Evolutionary conservation across 2,888 invertebrate species (phyloP).

Genomic region (Melikaiella ostensackeni): DNA sequence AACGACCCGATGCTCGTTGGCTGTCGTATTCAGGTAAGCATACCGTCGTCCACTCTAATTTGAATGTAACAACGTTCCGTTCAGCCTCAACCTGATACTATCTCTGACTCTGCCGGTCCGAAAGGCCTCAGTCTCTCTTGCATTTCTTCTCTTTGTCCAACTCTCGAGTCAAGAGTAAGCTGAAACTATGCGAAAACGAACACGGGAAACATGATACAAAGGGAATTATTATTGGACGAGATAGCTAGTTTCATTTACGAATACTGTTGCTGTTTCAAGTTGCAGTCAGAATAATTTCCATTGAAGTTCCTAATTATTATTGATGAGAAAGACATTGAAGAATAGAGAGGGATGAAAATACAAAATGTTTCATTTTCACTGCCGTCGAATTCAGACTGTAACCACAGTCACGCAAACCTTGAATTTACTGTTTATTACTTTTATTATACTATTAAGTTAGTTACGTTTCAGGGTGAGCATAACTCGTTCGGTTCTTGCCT

Average conservation of each 20-base stretch:
- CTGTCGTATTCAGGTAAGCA: slow-evolving; percentile 66
- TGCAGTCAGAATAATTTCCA: not conserved
- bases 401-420: no score
- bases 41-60: slow-evolving; percentile 76
- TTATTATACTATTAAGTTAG: no score
- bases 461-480: no score
- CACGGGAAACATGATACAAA: slow-evolving; percentile 54
- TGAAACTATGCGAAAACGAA: slow-evolving; percentile 51
- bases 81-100: slow-evolving; percentile 75
- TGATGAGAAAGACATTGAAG: not conserved
- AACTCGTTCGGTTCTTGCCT: no score
- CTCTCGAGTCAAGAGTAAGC: slow-evolving; percentile 51
- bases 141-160: slow-evolving; percentile 51
- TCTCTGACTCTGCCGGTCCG: slow-evolving; percentile 61
- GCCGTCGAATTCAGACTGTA: no score
- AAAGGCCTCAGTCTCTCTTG: slow-evolving; percentile 48
- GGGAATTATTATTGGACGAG: slow-evolving; percentile 61
- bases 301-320: slow-evolving; percentile 7
- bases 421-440: no score
- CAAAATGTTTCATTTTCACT: not conserved
- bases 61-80: slow-evolving; percentile 78
- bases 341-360: not conserved
- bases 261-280: slow-evolving; percentile 10
- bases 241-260: slow-evolving; percentile 38
- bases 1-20: slow-evolving; percentile 64